Base-by-base conservation (phyloP, 2,888 invertebrate genomes). In the Ametastegia equiseti region DNA sequence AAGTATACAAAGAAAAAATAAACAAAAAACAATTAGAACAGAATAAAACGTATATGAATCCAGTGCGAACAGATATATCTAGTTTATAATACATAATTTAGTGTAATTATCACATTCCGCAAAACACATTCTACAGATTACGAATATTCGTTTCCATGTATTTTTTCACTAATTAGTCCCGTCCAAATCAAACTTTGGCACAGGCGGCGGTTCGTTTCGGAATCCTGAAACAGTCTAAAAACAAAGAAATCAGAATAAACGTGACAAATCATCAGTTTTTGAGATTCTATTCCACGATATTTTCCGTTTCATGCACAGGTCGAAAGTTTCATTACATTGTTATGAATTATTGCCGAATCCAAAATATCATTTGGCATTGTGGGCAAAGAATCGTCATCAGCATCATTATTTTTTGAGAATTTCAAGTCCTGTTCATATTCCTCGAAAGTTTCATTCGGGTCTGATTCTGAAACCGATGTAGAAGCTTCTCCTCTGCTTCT, bases 161-260 rank as follows among this genome's bases (percentile, higher is more conserved):
- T 23, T 39, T 36, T 39, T 15, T 15, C n/a, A 30, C 47, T 71
- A 47, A n/a, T 71, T 15, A 45, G 19, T 27, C 27, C 7, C 75
- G 63, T 86, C 87, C 1, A 85, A 82, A 65, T 87, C 88, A 63
- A 87, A 85, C 3, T 86, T 87, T 30, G 88, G 88, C 81, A 90
- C 86, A 23, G 89, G 89, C 23, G 90, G 90, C 60, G 89, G 89
- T 84, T 87, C 87, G 19, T 87, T 86, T 79, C 84, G 84, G 54
- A 81, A 82, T 39, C 73, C 81, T 27, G 86, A 80, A 81, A 85
- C 85, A 60, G 84, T 81, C 89, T 89, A 47, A 15, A 81, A 81
- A 82, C 81, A 57, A 27, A 80, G 71, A 36, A 42, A 45, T n/a
- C 30, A 69, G 50, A 47, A 73, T 50, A 71, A 80, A 69, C 63